Base-by-base conservation (phyloP, 2,113 vertebrate genomes). In the Barnardius zonarius region DNA sequence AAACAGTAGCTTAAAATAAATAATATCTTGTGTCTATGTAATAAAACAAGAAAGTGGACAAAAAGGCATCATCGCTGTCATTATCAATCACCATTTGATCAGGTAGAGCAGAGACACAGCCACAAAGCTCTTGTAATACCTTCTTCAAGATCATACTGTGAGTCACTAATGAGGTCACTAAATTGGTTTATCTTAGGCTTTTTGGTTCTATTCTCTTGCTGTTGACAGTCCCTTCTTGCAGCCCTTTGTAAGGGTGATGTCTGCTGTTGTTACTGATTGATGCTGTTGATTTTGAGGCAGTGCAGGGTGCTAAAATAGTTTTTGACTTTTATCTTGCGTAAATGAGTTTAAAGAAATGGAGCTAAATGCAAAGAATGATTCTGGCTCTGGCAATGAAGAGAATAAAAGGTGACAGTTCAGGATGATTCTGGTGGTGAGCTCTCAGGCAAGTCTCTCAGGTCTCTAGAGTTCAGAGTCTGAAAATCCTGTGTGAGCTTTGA, bases 1-100 rank as follows among this genome's bases (percentile, higher is more conserved):
- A 73, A 51, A 55, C n/a, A n/a, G n/a, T 11, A 82, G 43, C 39
- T 84, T 84, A 39, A 87, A 82, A 68, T 39, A 39, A 74, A 59
- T n/a, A 72, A 1, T 72, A 22, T 52, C 11, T 48, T 1, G 1
- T 52, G 35, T 78, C 12, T 1, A 1, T 63, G 24, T 79, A 13
- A 25, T 44, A 39, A 72, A 52, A n/a, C 7, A 69, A 31, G 18
- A 6, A 44, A 49, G 48, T 20, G 31, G 19, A 19, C 67, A 37
- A 17, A 54, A 74, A 35, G 39, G 13, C 57, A 63, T 35, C 10
- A 43, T 52, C 16, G 6, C 17, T 35, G 30, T 68, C 5, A 0
- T 61, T 39, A 7, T 15, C 70, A 41, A 5, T 75, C 51, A 46
- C 23, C 16, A 1, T 85, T 49, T 57, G 22, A 24, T 68, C 55